Conservation (phyloP, 2,113 vertebrate genomes). For the Gymnorhina tibicen region DNA sequence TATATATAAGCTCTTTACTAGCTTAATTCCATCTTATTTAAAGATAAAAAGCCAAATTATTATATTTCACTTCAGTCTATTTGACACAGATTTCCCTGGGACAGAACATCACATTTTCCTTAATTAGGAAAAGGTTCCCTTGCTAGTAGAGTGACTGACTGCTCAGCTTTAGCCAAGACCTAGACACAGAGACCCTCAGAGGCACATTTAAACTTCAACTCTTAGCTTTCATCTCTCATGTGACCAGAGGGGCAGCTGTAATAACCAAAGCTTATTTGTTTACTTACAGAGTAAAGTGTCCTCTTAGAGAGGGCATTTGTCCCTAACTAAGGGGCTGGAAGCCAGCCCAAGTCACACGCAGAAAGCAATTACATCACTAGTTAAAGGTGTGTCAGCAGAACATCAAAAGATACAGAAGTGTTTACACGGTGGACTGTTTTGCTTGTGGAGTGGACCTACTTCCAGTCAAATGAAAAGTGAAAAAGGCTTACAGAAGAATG, state of each 20-base stretch:
- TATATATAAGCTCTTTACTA: background rate
- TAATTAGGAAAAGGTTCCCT: background rate
- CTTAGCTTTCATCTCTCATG: background rate
- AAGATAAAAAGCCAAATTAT: background rate
- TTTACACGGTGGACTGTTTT: background rate
- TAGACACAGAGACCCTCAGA: background rate
- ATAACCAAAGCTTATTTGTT: background rate
- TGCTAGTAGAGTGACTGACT: background rate
- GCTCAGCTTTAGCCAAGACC: background rate
- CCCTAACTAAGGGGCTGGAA: background rate
- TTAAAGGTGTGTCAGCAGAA: background rate
- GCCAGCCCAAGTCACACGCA: background rate
- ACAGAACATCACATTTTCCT: background rate
- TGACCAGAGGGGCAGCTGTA: background rate
- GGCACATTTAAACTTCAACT: background rate
- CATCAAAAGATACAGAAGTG: background rate
- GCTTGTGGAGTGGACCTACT: background rate
- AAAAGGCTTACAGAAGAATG: accelerated
- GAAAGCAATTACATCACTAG: background rate
- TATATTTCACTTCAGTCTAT: background rate
- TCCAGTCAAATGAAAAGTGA: background rate
- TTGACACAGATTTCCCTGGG: background rate
- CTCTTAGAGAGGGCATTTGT: background rate
- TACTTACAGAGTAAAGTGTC: background rate
- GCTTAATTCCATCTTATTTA: background rate